These are phyloP conservation scores for Lomographa bimaculata DNA, from an alignment of 2,888 invertebrate species.

Conservation along the genomic window DNA sequence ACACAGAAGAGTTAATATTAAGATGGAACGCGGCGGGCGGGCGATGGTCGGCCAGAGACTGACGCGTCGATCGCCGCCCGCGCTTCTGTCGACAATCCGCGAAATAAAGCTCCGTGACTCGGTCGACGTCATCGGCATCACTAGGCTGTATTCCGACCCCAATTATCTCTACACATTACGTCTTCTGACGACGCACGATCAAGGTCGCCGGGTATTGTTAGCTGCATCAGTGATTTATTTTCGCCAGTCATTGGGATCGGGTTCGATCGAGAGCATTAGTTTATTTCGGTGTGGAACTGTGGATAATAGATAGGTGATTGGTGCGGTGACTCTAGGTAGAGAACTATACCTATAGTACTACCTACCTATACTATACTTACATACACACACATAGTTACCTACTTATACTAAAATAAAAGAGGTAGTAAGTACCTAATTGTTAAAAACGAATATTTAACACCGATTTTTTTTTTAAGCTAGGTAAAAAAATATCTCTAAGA, in stretches of 20 bases:
- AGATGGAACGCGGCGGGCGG: conserved; percentile 11
- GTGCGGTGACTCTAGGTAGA: too few relatives aligned
- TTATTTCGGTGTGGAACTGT: conserved; percentile 6
- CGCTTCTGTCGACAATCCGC: conserved; percentile 48
- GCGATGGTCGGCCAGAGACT: conserved; percentile 26
- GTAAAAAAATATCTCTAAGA: too few relatives aligned
- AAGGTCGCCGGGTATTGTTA: conserved; percentile 23
- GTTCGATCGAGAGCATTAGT: conserved; percentile 7
- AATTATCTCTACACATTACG: not conserved
- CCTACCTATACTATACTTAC: too few relatives aligned
- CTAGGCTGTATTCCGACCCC: too few relatives aligned
- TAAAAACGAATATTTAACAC: too few relatives aligned
- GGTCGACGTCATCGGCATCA: conserved; percentile 37
- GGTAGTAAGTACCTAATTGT: too few relatives aligned
- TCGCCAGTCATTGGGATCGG: conserved; percentile 12
- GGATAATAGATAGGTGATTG: too few relatives aligned
- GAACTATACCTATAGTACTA: too few relatives aligned
- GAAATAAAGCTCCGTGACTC: conserved; percentile 41
- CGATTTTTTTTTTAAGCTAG: too few relatives aligned
- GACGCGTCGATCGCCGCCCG: conserved; percentile 51
- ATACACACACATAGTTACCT: too few relatives aligned
- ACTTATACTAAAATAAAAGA: too few relatives aligned
- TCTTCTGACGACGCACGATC: conserved; percentile 22
- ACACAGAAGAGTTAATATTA: too few relatives aligned
- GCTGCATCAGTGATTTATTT: conserved; percentile 11